Percentiles rank a stretch among this genome's conserved stretches.
phyloP scores from a whole-genome alignment of 2,888 invertebrate species.

The Unio pictorum region DNA sequence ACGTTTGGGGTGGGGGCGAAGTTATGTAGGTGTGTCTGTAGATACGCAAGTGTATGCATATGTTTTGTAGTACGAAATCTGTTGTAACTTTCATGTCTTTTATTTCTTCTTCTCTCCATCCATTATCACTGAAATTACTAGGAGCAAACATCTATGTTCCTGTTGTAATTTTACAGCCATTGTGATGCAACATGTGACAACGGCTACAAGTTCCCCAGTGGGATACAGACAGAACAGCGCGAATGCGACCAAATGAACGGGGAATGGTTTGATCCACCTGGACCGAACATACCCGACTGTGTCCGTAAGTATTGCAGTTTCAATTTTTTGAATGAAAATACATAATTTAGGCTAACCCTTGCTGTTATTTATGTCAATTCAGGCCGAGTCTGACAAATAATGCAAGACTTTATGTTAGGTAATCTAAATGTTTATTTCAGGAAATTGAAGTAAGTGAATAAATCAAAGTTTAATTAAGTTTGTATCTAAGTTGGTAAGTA shows the following conservation, averaged over 20 bases:
- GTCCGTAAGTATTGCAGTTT: conserved; percentile 40
- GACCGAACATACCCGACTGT: conserved; percentile 41
- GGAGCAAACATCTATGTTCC: not conserved
- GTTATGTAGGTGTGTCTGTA: too few species aligned
- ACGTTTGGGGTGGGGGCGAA: too few species aligned
- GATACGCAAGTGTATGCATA: too few species aligned
- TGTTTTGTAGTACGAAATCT: too few species aligned
- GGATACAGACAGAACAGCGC: conserved; percentile 33
- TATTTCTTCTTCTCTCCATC: not conserved
- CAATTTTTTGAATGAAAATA: not conserved
- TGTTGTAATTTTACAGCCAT: conserved; percentile 29
- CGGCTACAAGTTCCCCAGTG: conserved; percentile 50
- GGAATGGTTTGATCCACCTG: conserved; percentile 43
- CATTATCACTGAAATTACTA: not conserved
- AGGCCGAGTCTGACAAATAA: not conserved
- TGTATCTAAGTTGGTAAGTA: too few species aligned
- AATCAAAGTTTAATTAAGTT: too few species aligned
- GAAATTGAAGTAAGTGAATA: too few species aligned
- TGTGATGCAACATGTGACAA: conserved; percentile 54
- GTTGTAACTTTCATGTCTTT: not conserved
- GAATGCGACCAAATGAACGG: conserved; percentile 53
- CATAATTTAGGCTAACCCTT: not conserved
- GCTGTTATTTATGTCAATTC: too few species aligned
- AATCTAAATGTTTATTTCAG: too few species aligned
- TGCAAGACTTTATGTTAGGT: too few species aligned